These are phyloP conservation scores for Dromiciops gliroides DNA, from an alignment of 2,113 vertebrate genomes.

Conservation along the genomic window DNA sequence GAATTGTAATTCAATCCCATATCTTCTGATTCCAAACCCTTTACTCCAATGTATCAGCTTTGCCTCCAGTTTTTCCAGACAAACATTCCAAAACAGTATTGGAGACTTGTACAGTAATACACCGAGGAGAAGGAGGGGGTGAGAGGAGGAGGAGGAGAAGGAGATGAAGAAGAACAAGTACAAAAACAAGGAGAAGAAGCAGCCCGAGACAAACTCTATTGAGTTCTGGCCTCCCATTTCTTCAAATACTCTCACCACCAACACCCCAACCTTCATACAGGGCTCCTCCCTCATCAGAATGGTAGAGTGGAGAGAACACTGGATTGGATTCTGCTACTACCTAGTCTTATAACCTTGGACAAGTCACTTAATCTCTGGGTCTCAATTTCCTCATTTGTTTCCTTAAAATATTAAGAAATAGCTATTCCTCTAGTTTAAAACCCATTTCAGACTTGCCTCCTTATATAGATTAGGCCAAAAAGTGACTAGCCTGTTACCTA, in stretches of 20 bases:
- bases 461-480: too few species aligned
- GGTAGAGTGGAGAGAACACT: not conserved
- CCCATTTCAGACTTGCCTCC: too few species aligned
- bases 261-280: too few species aligned
- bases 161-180: too few species aligned
- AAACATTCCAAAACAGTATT: not conserved
- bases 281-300: not conserved
- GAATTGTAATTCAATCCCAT: not conserved
- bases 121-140: not conserved
- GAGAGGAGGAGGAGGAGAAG: too few species aligned
- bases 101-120: not conserved
- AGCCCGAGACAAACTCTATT: constrained; percentile 1
- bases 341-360: not conserved
- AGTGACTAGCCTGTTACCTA: too few species aligned
- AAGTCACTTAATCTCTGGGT: not conserved
- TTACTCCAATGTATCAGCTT: not conserved
- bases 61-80: not conserved
- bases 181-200: not conserved
- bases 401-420: not conserved
- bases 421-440: too few species aligned
- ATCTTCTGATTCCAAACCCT: not conserved
- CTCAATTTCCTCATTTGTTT: not conserved
- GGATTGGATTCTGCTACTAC: not conserved
- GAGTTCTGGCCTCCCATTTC: not conserved
- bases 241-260: too few species aligned